These are phyloP conservation scores for Crossocerus cetratus DNA, from an alignment of 2,888 invertebrate genomes.

Conservation along the genomic window DNA sequence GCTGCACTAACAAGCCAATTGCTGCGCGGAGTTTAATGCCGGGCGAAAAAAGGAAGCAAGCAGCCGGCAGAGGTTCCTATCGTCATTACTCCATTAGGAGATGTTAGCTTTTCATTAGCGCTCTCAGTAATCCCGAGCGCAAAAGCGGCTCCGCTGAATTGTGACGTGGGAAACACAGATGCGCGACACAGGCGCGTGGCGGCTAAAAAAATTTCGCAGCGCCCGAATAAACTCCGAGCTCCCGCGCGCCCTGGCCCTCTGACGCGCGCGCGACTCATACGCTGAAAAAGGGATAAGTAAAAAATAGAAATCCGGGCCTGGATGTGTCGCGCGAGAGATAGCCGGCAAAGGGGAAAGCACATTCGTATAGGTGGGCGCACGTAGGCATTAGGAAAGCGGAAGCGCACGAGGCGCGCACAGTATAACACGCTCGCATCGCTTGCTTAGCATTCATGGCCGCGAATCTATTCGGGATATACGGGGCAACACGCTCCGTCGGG, in stretches of 20 bases:
- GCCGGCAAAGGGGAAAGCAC: conserved; percentile 9
- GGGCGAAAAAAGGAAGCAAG: conserved; percentile 4
- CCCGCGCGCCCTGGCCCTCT: neutral
- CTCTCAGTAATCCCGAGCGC: conserved; percentile 19
- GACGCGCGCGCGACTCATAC: neutral
- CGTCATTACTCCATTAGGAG: conserved; percentile 21
- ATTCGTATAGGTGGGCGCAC: no score
- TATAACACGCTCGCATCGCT: neutral
- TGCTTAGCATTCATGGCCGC: neutral
- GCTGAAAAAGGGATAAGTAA: neutral
- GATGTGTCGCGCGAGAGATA: neutral
- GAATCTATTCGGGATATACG: neutral
- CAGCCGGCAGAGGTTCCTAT: conserved; percentile 9
- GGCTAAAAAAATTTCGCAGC: conserved; percentile 32
- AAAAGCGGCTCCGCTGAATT: conserved; percentile 3
- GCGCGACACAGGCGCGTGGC: conserved; percentile 21
- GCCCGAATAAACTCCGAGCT: conserved; percentile 23
- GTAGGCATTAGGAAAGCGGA: neutral
- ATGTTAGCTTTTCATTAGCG: conserved; percentile 48
- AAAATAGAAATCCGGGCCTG: neutral
- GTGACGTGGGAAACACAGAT: conserved; percentile 26
- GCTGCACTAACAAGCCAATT: no score
- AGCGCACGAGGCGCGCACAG: neutral
- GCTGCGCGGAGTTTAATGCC: no score
- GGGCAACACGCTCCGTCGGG: neutral